Percentiles rank a stretch among this genome's conserved stretches.
Evolutionary conservation across 2,797 vertebrate species (phyloP).

Genomic region (Octomys mimax): DNA sequence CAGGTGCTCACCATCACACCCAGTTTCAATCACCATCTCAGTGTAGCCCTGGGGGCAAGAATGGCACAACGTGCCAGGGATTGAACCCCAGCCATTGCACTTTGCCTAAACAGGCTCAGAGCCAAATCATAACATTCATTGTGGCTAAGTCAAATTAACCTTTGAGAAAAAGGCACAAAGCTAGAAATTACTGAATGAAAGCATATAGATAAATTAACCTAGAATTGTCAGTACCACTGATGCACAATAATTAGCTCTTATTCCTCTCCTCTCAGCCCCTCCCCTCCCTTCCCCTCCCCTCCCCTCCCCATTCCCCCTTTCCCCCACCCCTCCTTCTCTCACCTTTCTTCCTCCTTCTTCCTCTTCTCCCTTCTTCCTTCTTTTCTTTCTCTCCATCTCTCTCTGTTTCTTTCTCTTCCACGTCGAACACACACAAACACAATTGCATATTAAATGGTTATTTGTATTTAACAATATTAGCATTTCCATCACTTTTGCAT

Average conservation of each 20-base stretch:
- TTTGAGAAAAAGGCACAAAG: conserved; percentile 9
- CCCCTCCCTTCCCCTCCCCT: fast-evolving
- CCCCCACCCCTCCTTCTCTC: neutral
- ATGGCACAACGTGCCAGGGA: no score
- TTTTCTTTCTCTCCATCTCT: neutral
- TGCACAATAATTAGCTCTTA: neutral
- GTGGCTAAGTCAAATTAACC: neutral
- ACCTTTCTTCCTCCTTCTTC: neutral
- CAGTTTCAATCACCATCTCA: no score
- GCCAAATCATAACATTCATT: neutral
- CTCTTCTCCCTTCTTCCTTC: neutral
- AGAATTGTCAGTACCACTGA: neutral
- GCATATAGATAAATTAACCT: neutral
- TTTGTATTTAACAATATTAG: neutral
- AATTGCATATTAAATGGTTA: neutral
- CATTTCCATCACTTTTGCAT: neutral
- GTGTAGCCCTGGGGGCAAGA: no score
- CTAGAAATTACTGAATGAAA: neutral
- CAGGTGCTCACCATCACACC: no score
- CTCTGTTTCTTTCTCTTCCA: neutral
- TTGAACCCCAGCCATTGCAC: no score
- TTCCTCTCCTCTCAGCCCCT: neutral
- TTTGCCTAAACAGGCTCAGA: no score
- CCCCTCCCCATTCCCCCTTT: no score
- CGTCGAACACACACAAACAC: neutral